A percentile compares a stretch with the other conserved stretches of the same genome.
Evolutionary conservation across 2,888 invertebrate genomes (phyloP).

Genomic region (Linnaemya vulpina): DNA sequence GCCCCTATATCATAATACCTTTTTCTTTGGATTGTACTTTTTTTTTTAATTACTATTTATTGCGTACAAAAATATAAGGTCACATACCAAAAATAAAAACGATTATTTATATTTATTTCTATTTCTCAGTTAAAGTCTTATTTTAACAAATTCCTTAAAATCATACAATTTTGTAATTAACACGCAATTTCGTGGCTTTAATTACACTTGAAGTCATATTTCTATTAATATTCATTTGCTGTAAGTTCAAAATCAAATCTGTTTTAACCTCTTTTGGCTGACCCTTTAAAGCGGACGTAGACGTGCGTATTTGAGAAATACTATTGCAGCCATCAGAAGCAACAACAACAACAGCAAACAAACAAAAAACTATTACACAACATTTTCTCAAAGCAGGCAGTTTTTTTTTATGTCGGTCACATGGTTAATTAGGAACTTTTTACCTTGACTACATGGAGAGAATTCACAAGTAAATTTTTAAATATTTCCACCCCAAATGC

Average conservation of each 20-base stretch:
- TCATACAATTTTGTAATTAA: slow-evolving; percentile 55
- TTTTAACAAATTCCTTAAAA: slow-evolving; percentile 47
- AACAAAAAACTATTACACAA: too few relatives aligned
- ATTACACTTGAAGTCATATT: slow-evolving; percentile 41
- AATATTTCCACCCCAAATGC: too few relatives aligned
- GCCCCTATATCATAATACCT: slow-evolving; percentile 22
- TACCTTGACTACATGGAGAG: too few relatives aligned
- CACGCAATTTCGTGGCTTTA: slow-evolving; percentile 49
- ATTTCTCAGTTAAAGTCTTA: not conserved
- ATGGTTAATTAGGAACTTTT: too few relatives aligned
- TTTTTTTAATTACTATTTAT: slow-evolving; percentile 15
- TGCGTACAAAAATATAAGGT: slow-evolving; percentile 28
- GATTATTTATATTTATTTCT: not conserved
- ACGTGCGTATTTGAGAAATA: too few relatives aligned
- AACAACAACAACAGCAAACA: too few relatives aligned
- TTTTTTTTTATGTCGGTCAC: too few relatives aligned
- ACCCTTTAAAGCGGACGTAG: not conserved
- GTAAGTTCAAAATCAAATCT: not conserved
- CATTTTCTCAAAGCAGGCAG: too few relatives aligned
- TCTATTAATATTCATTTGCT: slow-evolving; percentile 2
- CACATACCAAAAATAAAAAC: slow-evolving; percentile 8
- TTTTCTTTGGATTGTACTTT: not conserved
- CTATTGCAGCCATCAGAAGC: too few relatives aligned
- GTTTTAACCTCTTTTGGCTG: not conserved
- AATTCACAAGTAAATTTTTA: too few relatives aligned